Conservation (phyloP, 2,888 invertebrate genomes). For the Loripinus fragilis region DNA sequence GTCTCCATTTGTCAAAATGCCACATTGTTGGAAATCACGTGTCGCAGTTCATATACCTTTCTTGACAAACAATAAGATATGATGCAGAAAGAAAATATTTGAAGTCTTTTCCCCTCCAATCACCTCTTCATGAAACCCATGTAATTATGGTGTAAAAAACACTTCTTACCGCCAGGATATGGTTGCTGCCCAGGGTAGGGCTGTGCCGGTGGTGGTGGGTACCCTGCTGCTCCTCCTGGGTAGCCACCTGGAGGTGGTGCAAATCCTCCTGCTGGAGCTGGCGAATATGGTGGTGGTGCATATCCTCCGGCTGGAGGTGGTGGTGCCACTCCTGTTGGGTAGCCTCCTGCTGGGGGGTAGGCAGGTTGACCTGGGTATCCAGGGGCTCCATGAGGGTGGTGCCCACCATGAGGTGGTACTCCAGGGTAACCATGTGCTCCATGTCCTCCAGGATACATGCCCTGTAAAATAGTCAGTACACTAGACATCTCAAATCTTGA, state of each 20-base stretch:
- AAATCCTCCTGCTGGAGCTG: neutral
- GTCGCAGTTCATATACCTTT: no score
- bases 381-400: constrained; percentile 28
- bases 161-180: neutral
- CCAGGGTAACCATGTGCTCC: constrained; percentile 41
- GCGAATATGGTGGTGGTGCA: constrained; percentile 17
- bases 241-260: constrained; percentile 4
- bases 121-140: no score
- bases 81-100: no score
- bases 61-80: no score
- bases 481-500: no score
- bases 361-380: constrained; percentile 43
- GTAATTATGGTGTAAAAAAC: no score
- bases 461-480: constrained; percentile 31
- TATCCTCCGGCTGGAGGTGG: constrained; percentile 39
- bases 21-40: no score
- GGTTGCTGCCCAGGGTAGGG: constrained; percentile 14
- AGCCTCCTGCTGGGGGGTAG: constrained; percentile 38
- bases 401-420: constrained; percentile 33
- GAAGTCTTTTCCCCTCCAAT: no score
- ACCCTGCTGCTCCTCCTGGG: neutral
- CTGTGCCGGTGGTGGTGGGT: constrained; percentile 7
- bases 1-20: no score
- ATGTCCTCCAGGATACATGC: constrained; percentile 49
- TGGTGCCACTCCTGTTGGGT: constrained; percentile 44